These are phyloP conservation scores for Calyptomena viridis DNA, from an alignment of 2,113 vertebrate species.

Conservation along the genomic window DNA sequence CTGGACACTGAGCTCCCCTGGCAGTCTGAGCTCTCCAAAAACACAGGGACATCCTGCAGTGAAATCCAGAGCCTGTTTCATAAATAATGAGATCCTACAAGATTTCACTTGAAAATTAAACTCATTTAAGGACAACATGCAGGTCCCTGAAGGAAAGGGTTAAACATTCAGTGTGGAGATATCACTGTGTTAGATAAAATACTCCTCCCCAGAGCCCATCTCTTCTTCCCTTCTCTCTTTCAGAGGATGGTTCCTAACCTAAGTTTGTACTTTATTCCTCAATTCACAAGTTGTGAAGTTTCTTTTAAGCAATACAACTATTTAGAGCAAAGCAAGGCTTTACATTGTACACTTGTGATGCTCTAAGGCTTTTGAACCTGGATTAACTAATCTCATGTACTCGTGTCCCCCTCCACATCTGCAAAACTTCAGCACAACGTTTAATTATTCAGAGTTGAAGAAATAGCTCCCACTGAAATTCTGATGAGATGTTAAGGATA, in stretches of 20 bases:
- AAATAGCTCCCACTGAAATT: neutral
- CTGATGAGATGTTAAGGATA: neutral
- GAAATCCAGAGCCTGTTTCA: neutral
- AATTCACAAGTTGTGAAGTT: neutral
- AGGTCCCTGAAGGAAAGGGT: neutral
- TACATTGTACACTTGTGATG: neutral
- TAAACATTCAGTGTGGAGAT: neutral
- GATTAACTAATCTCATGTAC: neutral
- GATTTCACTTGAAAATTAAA: neutral
- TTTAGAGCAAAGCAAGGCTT: neutral
- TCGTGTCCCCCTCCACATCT: too few species aligned
- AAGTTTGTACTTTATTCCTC: neutral
- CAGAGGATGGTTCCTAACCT: neutral
- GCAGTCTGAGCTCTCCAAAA: neutral
- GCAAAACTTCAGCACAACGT: neutral
- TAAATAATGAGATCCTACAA: neutral
- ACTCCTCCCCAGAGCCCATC: neutral
- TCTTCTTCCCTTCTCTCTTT: too few species aligned
- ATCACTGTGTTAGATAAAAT: neutral
- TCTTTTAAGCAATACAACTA: neutral
- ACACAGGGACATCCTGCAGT: neutral
- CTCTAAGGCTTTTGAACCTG: neutral
- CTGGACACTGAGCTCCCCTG: neutral
- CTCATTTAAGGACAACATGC: neutral
- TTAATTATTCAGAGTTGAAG: neutral